Conservation (phyloP, 2,797 vertebrate genomes). For the Agapornis canus region DNA sequence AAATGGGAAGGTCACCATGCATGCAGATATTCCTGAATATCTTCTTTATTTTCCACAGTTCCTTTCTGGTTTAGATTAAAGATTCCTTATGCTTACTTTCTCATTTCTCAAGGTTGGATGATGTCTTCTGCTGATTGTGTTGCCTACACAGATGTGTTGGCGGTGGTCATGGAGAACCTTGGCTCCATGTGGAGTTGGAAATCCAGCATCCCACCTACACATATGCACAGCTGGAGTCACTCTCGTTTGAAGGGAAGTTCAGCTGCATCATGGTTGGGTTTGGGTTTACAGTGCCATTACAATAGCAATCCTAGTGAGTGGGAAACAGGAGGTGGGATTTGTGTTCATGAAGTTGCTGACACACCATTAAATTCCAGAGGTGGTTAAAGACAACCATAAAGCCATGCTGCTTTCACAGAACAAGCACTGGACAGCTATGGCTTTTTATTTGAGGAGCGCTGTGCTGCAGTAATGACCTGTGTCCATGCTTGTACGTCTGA, state of each 20-base stretch:
- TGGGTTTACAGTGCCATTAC: neutral
- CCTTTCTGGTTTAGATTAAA: neutral
- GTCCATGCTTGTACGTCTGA: neutral
- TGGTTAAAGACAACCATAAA: neutral
- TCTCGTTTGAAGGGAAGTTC: rapidly evolving
- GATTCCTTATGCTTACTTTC: too few species aligned
- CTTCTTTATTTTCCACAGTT: neutral
- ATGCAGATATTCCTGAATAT: neutral
- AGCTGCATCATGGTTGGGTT: neutral
- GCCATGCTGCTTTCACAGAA: neutral
- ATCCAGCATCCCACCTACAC: neutral
- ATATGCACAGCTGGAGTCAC: rapidly evolving
- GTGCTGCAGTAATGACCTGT: neutral
- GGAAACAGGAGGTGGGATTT: neutral
- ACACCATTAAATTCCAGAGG: neutral
- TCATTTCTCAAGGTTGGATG: neutral
- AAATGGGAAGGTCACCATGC: rapidly evolving
- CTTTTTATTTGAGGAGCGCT: neutral
- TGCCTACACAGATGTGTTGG: neutral
- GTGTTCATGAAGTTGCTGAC: neutral
- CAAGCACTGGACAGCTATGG: neutral
- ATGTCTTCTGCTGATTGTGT: rapidly evolving
- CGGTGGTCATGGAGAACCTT: neutral
- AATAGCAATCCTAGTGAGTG: rapidly evolving
- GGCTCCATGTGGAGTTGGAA: neutral